Evolutionary conservation across 2,113 vertebrate species (phyloP).

Genomic region (Dryoscopus gambensis): DNA sequence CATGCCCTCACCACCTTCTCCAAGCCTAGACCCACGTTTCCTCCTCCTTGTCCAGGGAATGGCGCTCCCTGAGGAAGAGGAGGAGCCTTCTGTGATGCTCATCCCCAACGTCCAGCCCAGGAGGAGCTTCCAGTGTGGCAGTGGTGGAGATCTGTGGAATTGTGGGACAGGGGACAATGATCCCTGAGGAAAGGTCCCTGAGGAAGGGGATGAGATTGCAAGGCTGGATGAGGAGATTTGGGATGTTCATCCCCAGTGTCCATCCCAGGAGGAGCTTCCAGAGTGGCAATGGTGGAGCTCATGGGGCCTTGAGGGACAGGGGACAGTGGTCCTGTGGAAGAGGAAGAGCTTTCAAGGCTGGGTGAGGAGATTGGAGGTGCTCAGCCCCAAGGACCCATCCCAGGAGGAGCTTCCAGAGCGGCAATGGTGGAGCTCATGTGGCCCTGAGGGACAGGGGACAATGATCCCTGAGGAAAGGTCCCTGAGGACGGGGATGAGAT

Average conservation of each 20-base stretch:
- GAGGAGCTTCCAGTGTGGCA: background rate
- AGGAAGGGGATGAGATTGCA: no score
- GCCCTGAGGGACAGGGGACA: background rate
- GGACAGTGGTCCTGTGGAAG: no score
- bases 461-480: background rate
- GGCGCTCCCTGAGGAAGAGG: background rate
- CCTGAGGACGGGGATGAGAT: background rate
- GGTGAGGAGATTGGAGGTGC: background rate
- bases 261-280: no score
- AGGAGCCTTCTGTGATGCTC: background rate
- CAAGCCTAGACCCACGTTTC: background rate
- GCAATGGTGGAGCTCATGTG: background rate
- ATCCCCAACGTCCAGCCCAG: background rate
- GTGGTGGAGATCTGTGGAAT: accelerated
- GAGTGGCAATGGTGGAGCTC: no score
- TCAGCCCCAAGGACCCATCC: background rate
- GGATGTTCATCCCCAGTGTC: no score
- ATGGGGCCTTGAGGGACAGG: background rate
- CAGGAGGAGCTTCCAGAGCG: background rate
- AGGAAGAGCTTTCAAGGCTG: background rate
- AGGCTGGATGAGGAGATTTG: no score
- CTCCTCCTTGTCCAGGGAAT: background rate
- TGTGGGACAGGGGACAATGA: no score
- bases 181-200: no score
- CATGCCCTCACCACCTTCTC: background rate